A percentile compares a stretch with the other conserved stretches of the same genome.
phyloP scores from a whole-genome alignment of 92 coral and sea anemone species.

The Epizoanthus fatuus region DNA sequence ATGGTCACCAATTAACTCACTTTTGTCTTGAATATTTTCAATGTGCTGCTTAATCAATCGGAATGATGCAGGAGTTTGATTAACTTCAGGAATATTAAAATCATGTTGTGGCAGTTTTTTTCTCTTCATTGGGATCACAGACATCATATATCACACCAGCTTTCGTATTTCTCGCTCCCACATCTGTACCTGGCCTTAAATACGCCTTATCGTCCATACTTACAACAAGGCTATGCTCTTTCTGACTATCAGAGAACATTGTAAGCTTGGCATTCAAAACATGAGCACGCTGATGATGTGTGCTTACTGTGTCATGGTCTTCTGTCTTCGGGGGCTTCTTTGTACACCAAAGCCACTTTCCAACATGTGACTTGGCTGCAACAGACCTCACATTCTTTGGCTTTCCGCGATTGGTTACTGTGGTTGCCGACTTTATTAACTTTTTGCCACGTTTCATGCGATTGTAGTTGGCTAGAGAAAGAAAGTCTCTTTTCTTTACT shows the following conservation, averaged over 20 bases:
- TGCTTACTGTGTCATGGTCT: slow-evolving; percentile 49
- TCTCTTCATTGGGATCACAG: slow-evolving; percentile 29
- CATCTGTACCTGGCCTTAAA: slow-evolving; percentile 62
- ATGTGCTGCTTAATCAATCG: slow-evolving; percentile 48
- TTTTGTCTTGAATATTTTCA: slow-evolving; percentile 34
- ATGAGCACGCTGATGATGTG: slow-evolving; percentile 62
- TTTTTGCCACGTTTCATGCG: slow-evolving; percentile 45
- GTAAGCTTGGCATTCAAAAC: slow-evolving; percentile 47
- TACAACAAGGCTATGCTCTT: slow-evolving; percentile 39
- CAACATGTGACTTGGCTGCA: slow-evolving; percentile 56
- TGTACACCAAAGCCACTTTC: slow-evolving; percentile 64
- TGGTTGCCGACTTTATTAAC: slow-evolving; percentile 56
- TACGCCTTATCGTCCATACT: slow-evolving; percentile 74
- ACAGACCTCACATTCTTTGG: slow-evolving; percentile 55
- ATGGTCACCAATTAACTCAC: slow-evolving; percentile 37
- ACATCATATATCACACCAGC: slow-evolving; percentile 53
- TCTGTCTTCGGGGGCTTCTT: slow-evolving; percentile 69
- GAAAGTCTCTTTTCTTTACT: slow-evolving; percentile 55
- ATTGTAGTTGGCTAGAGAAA: slow-evolving; percentile 53
- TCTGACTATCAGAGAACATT: slow-evolving; percentile 41
- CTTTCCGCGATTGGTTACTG: slow-evolving; percentile 56
- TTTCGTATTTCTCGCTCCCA: slow-evolving; percentile 63
- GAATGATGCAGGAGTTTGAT: slow-evolving; percentile 60
- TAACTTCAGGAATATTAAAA: slow-evolving; percentile 49
- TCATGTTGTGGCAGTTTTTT: slow-evolving; percentile 52